A percentile compares a stretch with the other conserved stretches of the same genome.
These are phyloP conservation scores for Kryptolebias marmoratus DNA, from an alignment of 2,113 vertebrate genomes.

Conservation along the genomic window DNA sequence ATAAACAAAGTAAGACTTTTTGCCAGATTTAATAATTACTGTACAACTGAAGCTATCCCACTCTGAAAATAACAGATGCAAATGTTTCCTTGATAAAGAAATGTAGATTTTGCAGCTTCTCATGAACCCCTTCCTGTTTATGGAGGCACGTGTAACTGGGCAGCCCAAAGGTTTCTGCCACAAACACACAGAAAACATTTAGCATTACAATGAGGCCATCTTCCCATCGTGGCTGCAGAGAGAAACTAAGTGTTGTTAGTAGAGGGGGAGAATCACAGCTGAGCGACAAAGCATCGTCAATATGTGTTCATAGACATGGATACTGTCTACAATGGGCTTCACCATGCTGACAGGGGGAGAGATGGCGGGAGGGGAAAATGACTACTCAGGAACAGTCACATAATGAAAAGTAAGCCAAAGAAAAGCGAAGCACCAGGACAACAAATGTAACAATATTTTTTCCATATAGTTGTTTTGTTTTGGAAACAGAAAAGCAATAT, in stretches of 20 bases:
- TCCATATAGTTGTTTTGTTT: conserved; percentile 75
- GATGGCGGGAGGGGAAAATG: conserved; percentile 85
- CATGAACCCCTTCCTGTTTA: conserved; percentile 67
- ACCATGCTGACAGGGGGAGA: conserved; percentile 87
- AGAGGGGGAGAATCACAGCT: conserved; percentile 82
- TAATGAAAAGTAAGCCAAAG: conserved; percentile 82
- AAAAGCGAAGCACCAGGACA: conserved; percentile 88
- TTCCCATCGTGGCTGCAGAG: conserved; percentile 79
- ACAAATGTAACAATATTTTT: conserved; percentile 91
- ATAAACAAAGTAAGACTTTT: not conserved
- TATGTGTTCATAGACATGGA: conserved; percentile 86
- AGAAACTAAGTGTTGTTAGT: conserved; percentile 83
- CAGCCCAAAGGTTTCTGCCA: conserved; percentile 74
- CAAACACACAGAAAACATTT: conserved; percentile 78
- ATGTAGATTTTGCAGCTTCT: conserved; percentile 54
- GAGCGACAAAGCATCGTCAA: conserved; percentile 84
- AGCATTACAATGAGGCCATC: conserved; percentile 75
- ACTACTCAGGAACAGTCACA: conserved; percentile 85
- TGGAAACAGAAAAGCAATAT: conserved; percentile 86
- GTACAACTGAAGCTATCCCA: not conserved
- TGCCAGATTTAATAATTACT: conserved; percentile 21
- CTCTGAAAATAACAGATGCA: conserved; percentile 71
- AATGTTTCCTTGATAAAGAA: conserved; percentile 36
- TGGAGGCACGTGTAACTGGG: conserved; percentile 66
- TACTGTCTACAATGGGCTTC: conserved; percentile 88